These are phyloP conservation scores for Psilopogon haemacephalus DNA, from an alignment of 2,113 vertebrate genomes.

Conservation along the genomic window DNA sequence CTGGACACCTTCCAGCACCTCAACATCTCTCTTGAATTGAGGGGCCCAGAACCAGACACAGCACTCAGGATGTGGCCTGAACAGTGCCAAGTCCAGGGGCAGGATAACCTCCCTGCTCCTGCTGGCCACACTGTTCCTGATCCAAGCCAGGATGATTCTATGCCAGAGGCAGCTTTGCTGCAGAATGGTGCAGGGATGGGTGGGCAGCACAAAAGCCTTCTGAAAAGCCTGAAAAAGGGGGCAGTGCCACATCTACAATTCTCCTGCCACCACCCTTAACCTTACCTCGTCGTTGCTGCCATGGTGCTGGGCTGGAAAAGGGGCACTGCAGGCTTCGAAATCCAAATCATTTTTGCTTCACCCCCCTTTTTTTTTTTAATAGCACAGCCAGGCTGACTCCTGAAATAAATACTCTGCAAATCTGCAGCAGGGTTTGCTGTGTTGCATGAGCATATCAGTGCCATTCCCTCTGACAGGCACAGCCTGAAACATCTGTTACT, in stretches of 20 bases:
- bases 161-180: neutral
- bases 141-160: no score
- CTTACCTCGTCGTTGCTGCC: neutral
- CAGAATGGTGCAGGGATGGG: neutral
- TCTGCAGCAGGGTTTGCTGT: neutral
- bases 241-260: neutral
- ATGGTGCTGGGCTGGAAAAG: neutral
- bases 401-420: neutral
- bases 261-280: neutral
- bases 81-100: no score
- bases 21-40: no score
- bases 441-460: neutral
- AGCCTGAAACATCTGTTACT: neutral
- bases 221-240: neutral
- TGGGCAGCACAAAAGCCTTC: neutral
- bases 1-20: no score
- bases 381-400: neutral
- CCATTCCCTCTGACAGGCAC: neutral
- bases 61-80: no score
- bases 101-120: no score
- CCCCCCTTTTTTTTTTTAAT: neutral
- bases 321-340: neutral
- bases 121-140: no score
- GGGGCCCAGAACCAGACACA: no score
- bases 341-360: neutral